Conservation (phyloP, 2,113 vertebrate species). For the Dendropsophus ebraccatus region DNA sequence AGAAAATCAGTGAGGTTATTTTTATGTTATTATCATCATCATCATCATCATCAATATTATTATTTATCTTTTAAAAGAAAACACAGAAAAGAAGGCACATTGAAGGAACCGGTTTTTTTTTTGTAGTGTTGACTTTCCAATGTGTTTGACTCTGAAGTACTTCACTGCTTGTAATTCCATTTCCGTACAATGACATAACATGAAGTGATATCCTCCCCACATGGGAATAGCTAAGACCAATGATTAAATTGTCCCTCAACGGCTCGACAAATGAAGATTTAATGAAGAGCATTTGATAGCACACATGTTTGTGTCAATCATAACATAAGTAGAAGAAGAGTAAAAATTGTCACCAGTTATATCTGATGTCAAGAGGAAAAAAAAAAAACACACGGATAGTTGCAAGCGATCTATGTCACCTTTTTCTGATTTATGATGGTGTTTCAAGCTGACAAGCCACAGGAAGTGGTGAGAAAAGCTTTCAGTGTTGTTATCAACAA, state of each 20-base stretch:
- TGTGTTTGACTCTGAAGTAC: neutral
- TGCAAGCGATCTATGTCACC: neutral
- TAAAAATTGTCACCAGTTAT: conserved; percentile 1
- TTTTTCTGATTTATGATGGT: neutral
- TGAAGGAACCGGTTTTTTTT: neutral
- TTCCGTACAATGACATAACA: conserved; percentile 29
- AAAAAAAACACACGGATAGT: no score
- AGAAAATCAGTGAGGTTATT: no score
- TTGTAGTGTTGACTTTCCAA: neutral
- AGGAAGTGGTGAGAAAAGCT: neutral
- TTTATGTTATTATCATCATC: no score
- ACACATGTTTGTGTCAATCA: conserved; percentile 39
- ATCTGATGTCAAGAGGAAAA: no score
- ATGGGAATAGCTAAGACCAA: neutral
- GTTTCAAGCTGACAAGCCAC: conserved; percentile 1
- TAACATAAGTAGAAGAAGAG: neutral
- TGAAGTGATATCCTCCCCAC: conserved; percentile 21
- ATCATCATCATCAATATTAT: no score
- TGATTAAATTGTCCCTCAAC: conserved; percentile 34
- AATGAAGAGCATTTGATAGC: conserved; percentile 26
- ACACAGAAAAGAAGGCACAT: no score
- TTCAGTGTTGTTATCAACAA: neutral
- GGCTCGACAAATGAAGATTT: conserved; percentile 34
- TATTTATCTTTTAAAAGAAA: no score
- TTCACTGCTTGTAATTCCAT: conserved; percentile 27